Evolutionary conservation across 2,797 vertebrate species (phyloP), one percentile per base, ranked within the genome.

Genomic region (Pteropus rufus): DNA sequence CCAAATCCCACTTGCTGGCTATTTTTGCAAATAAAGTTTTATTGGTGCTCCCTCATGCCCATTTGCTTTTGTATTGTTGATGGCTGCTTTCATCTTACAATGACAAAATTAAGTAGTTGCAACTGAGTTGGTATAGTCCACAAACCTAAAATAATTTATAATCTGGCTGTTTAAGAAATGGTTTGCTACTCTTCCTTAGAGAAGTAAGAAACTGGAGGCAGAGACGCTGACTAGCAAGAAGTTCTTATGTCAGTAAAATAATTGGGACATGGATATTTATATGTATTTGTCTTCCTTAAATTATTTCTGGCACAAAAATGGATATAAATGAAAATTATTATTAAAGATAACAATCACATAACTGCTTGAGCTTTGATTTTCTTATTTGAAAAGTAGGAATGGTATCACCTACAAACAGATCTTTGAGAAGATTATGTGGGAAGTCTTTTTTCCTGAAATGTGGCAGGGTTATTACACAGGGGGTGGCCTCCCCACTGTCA

Each of bases 71-170:
- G 3, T 54, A 31, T 73, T 58, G 19, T 34, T 23, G 34, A 60
- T 14, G 3, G 8, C 3, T 81, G 16, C n/a, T 87, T 88, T 72
- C 29, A 44, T 64, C 23, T 18, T 36, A 62, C 19, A 65, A 10
- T n/a, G 34, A 18, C 24, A 84, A 44, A 84, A 72, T 0, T 34
- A 19, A 76, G 24, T 26, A 76, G 10, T 52, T 86, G 9, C 10
- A n/a, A 29, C 7, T 58, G 49, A 81, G 19, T 3, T 73, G 6
- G 15, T n/a, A 16, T 10, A 36, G 34, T 39, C 34, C 15, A 18
- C 15, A 82, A 84, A 94, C 15, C 54, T 58, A 60, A 87, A 96
- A 80, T 86, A 73, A 82, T 65, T 90, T 83, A 65, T 21, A 41
- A 7, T 70, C 44, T 58, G 44, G 3, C 23, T 39, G 0, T 46